Evolutionary conservation across 2,888 invertebrate genomes (phyloP).

Genomic region (Temnothorax ravouxi): DNA sequence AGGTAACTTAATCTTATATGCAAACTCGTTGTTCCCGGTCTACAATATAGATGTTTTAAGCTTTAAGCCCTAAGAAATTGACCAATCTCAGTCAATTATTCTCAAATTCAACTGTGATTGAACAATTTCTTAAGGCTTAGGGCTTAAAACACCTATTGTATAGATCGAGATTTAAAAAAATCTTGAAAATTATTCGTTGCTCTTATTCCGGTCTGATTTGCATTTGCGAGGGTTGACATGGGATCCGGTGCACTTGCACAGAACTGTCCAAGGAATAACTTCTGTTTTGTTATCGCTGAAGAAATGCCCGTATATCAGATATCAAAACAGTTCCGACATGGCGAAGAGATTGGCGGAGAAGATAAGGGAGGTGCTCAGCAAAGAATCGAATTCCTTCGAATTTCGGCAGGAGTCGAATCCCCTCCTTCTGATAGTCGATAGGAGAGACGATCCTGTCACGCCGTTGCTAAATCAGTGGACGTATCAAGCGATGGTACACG

Average conservation of each 20-base stretch:
- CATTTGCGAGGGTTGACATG: slow-evolving; percentile 89
- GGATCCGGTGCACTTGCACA: slow-evolving; percentile 92
- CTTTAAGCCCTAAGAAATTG: too few relatives aligned
- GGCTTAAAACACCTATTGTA: too few relatives aligned
- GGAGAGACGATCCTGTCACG: slow-evolving; percentile 98
- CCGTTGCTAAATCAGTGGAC: slow-evolving; percentile 99
- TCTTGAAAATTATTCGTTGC: background rate
- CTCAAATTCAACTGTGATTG: too few relatives aligned
- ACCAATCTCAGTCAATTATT: too few relatives aligned
- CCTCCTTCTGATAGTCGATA: slow-evolving; percentile 95
- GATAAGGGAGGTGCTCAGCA: slow-evolving; percentile 93
- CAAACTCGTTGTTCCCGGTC: background rate
- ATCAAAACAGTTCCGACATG: slow-evolving; percentile 94
- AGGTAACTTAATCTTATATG: slow-evolving; percentile 85
- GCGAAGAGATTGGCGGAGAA: slow-evolving; percentile 95
- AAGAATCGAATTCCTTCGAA: slow-evolving; percentile 96
- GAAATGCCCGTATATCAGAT: slow-evolving; percentile 95
- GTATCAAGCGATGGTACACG: slow-evolving; percentile 99
- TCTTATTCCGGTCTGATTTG: background rate
- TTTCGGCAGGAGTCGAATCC: slow-evolving; percentile 93
- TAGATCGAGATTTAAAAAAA: background rate
- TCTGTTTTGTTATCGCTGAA: slow-evolving; percentile 96
- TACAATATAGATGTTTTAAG: too few relatives aligned
- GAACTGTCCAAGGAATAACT: slow-evolving; percentile 94
- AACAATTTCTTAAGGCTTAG: too few relatives aligned